A percentile compares a stretch with the other conserved stretches of the same genome.
These are phyloP conservation scores for Macrophya annulata DNA, from an alignment of 2,888 invertebrate species.

Conservation along the genomic window DNA sequence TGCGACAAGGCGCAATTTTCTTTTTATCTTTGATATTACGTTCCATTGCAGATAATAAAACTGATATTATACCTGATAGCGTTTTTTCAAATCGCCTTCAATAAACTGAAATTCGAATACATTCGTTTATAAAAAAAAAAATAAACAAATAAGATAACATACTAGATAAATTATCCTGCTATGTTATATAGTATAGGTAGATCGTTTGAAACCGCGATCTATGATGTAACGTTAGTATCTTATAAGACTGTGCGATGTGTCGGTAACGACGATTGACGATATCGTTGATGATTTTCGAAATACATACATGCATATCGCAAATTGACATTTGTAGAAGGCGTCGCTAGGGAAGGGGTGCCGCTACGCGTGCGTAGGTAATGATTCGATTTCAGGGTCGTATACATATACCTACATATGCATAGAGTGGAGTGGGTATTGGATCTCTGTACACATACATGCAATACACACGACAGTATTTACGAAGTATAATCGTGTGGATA, in stretches of 20 bases:
- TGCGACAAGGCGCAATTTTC: neutral
- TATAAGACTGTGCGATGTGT: neutral
- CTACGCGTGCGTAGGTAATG: slow-evolving; percentile 36
- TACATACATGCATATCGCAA: neutral
- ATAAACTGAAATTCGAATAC: no score
- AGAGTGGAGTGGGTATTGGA: slow-evolving; percentile 6
- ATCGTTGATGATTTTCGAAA: slow-evolving; percentile 2
- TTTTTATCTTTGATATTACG: neutral
- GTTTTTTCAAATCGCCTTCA: no score
- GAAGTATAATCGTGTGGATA: neutral
- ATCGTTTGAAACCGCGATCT: neutral
- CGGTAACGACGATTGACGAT: neutral
- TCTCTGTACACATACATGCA: neutral
- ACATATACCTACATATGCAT: neutral
- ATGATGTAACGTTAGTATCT: neutral
- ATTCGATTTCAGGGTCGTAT: slow-evolving; percentile 4
- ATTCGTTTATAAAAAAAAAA: no score
- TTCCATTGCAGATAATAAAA: no score
- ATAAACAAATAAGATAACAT: no score
- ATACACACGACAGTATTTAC: neutral
- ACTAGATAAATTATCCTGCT: no score
- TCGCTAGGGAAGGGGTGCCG: neutral
- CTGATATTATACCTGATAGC: neutral
- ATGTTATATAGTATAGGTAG: no score
- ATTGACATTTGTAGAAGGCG: slow-evolving; percentile 5